A percentile compares a stretch with the other conserved stretches of the same genome.
phyloP scores from a whole-genome alignment of 2,797 vertebrate species.

The Heliangelus exortis region DNA sequence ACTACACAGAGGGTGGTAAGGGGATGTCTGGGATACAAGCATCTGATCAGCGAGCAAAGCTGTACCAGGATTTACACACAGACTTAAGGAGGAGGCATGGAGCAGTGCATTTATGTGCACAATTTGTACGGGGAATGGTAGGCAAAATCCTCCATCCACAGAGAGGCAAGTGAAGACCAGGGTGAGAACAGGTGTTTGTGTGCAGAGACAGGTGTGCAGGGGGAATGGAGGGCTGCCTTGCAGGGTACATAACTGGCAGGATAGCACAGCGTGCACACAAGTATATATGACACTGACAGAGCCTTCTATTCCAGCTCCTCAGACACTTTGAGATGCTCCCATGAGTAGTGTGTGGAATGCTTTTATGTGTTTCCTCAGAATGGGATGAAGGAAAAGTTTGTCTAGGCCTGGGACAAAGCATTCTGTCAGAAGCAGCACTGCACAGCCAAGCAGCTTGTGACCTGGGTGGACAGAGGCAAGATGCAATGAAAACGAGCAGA shows the following conservation, averaged over 20 bases:
- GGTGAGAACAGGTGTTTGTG: background rate
- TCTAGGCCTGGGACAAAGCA: background rate
- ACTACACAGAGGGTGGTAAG: background rate
- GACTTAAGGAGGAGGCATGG: background rate
- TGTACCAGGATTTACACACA: background rate
- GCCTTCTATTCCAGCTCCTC: background rate
- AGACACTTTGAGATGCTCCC: background rate
- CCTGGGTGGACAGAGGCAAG: background rate
- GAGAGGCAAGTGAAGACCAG: background rate
- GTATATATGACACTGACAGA: background rate
- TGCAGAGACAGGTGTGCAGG: background rate
- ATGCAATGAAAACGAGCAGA: background rate
- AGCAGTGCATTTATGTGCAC: background rate
- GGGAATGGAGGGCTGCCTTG: accelerated
- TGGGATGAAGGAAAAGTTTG: background rate
- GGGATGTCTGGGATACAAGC: background rate
- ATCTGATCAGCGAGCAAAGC: background rate
- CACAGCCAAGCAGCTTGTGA: background rate
- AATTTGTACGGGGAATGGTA: background rate
- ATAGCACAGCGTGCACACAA: background rate
- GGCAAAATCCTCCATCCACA: background rate
- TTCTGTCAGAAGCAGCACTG: background rate
- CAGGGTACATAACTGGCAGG: background rate
- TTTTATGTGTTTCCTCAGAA: background rate
- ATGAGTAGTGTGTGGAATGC: background rate